Base-by-base conservation (phyloP, 2,888 invertebrate genomes). In the Tupiocoris notatus region DNA sequence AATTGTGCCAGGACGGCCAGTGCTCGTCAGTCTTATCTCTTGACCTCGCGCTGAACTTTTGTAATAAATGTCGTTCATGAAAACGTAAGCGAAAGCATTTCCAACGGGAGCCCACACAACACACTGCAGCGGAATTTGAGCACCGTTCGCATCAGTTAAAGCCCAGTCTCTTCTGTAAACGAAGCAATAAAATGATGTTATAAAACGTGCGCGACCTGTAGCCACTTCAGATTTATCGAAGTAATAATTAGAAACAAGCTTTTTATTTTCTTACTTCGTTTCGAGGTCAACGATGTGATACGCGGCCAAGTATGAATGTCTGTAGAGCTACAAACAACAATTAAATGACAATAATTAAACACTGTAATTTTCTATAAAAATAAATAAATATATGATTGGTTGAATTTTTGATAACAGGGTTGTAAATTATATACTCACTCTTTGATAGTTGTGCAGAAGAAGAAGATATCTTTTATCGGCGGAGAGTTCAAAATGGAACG, bases 61-160 rank as follows among this genome's bases (percentile, higher is more conserved):
- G 82, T 92, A 94, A 84, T 88, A 94, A 79, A 95, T 88, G 82
- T 94, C 92, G 82, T 92, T 92, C 70, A 87, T 85, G 80, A 87
- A 88, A 9, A 94, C 92, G 80, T 90, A 91, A 1, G 90, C 89
- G 68, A 93, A 82, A 0, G 88, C 86, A 80, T 91, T 92, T 18
- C 91, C 93, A 0, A 86, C 84, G 0, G 94, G 92, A 0, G 89
- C 88, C 94, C 94, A 95, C 25, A 89, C 87, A n/a, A 88, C 91
- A 79, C 92, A 88, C 82, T 94, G 91, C 21, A 92, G 86, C 62
- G 80, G 78, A 22, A 81, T 78, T 9, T 78, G 79, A 20, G 56
- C 16, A 2, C 79, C 79, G 22, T 77, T 75, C 22, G 58, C 61
- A 59, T 77, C 77, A 9, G 78, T 77, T 25, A 80, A 59, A 9